Conservation (phyloP, 2,797 vertebrate genomes). For the Anas bahamensis region DNA sequence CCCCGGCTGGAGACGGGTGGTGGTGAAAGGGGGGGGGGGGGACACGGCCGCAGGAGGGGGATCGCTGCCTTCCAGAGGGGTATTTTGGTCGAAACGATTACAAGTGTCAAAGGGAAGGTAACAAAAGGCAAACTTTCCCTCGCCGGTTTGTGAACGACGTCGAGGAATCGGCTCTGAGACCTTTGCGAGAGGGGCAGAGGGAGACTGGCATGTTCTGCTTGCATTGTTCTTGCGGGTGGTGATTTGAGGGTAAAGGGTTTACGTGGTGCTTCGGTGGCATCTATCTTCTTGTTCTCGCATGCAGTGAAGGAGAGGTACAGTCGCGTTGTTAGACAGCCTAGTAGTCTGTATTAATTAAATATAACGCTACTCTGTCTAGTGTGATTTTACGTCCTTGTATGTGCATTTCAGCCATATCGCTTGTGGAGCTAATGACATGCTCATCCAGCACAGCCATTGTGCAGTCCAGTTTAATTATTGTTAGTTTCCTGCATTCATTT, state of each 20-base stretch:
- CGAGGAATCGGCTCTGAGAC: not conserved
- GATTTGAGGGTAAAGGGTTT: not conserved
- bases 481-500: not conserved
- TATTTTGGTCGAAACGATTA: not conserved
- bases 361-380: not conserved
- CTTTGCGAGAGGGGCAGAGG: not conserved
- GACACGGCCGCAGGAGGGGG: not conserved
- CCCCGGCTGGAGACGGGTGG: not conserved
- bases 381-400: not conserved
- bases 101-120: not conserved
- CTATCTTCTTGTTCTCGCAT: not conserved
- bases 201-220: not conserved
- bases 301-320: not conserved
- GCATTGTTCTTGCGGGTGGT: conserved; percentile 18
- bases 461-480: not conserved
- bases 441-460: not conserved
- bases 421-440: not conserved
- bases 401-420: not conserved
- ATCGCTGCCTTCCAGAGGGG: not conserved
- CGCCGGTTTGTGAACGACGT: not conserved
- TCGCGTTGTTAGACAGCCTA: not conserved
- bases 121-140: not conserved
- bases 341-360: not conserved
- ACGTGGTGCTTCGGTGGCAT: not conserved
- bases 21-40: too few relatives aligned